phyloP scores from a whole-genome alignment of 2,888 invertebrate genomes.

The Mimachlamys varia region DNA sequence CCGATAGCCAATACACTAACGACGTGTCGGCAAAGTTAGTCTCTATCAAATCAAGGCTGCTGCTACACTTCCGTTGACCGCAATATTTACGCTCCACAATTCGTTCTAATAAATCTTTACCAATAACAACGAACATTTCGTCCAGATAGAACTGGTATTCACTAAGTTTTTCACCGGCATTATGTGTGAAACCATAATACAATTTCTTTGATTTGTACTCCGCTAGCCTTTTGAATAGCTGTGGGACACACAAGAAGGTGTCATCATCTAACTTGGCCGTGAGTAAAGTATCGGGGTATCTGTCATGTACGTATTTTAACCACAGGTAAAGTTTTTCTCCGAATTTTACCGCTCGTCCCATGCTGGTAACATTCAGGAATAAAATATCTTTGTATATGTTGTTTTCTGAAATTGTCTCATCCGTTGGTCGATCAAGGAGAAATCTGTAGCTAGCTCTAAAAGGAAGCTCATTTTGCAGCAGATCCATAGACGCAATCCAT shows the following conservation, averaged over 20 bases:
- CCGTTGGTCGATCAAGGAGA: not conserved
- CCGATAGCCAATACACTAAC: conserved; percentile 37
- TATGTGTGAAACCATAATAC: conserved; percentile 37
- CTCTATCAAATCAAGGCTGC: not conserved
- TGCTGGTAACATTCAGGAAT: conserved; percentile 20
- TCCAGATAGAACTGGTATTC: conserved; percentile 5
- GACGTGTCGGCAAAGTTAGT: not conserved
- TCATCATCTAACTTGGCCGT: conserved; percentile 42
- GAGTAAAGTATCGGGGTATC: conserved; percentile 29
- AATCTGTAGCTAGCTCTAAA: too few species aligned
- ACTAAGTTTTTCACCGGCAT: not conserved
- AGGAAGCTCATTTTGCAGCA: not conserved
- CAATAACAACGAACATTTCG: conserved; percentile 46
- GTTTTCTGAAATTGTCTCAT: not conserved
- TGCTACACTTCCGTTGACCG: not conserved
- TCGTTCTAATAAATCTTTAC: conserved; percentile 37
- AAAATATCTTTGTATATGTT: conserved; percentile 39
- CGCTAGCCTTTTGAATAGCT: conserved; percentile 32
- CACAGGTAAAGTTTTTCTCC: conserved; percentile 39
- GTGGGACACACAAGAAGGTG: conserved; percentile 37
- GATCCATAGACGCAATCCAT: conserved; percentile 13
- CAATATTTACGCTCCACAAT: conserved; percentile 37
- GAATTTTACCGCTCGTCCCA: conserved; percentile 17
- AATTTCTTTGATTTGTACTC: conserved; percentile 17
- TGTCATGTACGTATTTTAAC: conserved; percentile 32